Base-by-base conservation (phyloP, 2,797 vertebrate genomes). In the Cynodonichthys magdalenae region DNA sequence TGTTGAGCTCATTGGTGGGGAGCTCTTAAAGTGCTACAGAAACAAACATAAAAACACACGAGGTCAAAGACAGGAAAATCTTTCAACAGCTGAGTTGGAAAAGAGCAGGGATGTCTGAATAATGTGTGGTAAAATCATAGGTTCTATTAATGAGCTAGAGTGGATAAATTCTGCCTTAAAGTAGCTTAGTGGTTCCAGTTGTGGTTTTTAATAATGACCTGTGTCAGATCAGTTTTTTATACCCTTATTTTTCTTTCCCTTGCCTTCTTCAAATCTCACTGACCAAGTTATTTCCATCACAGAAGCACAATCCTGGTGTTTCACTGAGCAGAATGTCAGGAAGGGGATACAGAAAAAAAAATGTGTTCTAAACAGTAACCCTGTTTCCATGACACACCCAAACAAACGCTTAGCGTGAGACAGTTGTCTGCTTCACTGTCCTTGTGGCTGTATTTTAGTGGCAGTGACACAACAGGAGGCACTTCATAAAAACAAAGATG, bases 321-420 rank as follows among this genome's bases (percentile, higher is more conserved):
- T 52, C 34, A 2, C 59, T 59, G 51, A 49, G 50, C 49, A 44
- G 20, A 17, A 44, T 58, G 68, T 79, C 74, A 84, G 75, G 72
- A 81, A 82, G 59, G 9, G 59, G 39, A 75, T 56, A 1, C 12
- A n/a, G 51, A 63, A 51, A 61, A 74, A 63, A 84, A 74, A 69
- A 78, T 44, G 77, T 56, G 53, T 71, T 64, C 70, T 81, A 85
- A 89, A 88, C 75, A 84, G 79, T 91, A 86, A 79, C 69, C 66
- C 49, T 0, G 90, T 94, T 87, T 67, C 90, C 81, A 91, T 90
- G 89, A 81, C 19, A 56, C 84, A 72, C 42, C 84, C 92, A 90
- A 93, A 93, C 90, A 93, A 90, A 91, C 72, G 49, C 12, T 60
- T 28, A 24, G 47, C 20, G 47, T 63, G 48, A 79, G 76, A 66